A percentile compares a stretch with the other conserved stretches of the same genome.
phyloP scores from a whole-genome alignment of 2,888 invertebrate species.

The Scrobipalpa atriplicella region DNA sequence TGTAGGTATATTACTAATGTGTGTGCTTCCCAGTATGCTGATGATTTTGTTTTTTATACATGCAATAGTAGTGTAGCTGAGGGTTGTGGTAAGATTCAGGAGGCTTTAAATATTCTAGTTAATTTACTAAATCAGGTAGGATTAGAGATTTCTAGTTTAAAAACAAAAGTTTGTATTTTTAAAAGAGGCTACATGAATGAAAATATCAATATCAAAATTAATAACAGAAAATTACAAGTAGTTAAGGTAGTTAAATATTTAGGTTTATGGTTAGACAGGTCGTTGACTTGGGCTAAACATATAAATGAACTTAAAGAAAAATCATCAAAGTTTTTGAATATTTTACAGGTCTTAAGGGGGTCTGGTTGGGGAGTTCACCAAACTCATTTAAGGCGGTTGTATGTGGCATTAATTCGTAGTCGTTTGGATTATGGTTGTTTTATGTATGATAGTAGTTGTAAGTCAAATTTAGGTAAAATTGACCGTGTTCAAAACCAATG shows the following conservation, averaged over 20 bases:
- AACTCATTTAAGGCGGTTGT: not conserved
- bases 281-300: slow-evolving; percentile 15
- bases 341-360: slow-evolving; percentile 1
- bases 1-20: slow-evolving; percentile 30
- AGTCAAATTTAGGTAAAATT: slow-evolving; percentile 13
- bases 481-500: slow-evolving; percentile 10
- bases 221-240: not conserved
- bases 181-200: not conserved
- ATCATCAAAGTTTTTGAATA: not conserved
- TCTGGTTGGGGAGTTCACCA: slow-evolving; percentile 13
- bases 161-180: slow-evolving; percentile 14
- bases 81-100: not conserved
- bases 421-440: slow-evolving; percentile 12
- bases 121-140: not conserved
- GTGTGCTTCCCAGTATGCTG: slow-evolving; percentile 40
- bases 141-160: not conserved
- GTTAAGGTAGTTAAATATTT: slow-evolving; percentile 15
- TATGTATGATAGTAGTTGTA: slow-evolving; percentile 15
- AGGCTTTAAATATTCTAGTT: not conserved
- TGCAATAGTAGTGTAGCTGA: not conserved
- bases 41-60: slow-evolving; percentile 35
- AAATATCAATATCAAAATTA: not conserved
- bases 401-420: slow-evolving; percentile 16
- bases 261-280: not conserved
- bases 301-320: slow-evolving; percentile 17